Evolutionary conservation across 1,140 invertebrate genomes (phyloP).

Genomic region (Ptiloglossa arizonensis): DNA sequence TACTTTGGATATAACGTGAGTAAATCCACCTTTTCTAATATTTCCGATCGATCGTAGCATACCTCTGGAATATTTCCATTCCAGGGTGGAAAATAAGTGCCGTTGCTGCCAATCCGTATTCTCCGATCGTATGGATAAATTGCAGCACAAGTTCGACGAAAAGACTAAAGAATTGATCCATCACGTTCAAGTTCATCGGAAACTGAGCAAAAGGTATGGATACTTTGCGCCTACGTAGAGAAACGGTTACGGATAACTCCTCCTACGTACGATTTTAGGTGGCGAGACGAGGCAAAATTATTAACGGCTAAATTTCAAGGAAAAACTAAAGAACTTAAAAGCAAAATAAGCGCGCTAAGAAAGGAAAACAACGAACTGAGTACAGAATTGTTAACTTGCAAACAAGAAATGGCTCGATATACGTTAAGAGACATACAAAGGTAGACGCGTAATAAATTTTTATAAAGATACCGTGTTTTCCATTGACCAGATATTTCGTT

Average conservation of each 20-base stretch:
- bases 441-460: slow-evolving; percentile 45
- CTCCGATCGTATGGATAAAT: slow-evolving; percentile 68
- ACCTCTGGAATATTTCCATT: slow-evolving; percentile 17
- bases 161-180: slow-evolving; percentile 77
- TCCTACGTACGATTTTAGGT: slow-evolving; percentile 68
- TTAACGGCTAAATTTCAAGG: slow-evolving; percentile 84
- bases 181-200: slow-evolving; percentile 79
- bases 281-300: slow-evolving; percentile 85
- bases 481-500: slow-evolving; percentile 39
- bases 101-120: slow-evolving; percentile 47
- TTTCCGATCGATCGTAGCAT: background rate
- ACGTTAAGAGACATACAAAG: slow-evolving; percentile 71
- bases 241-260: slow-evolving; percentile 1
- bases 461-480: background rate
- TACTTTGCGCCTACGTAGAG: slow-evolving; percentile 10
- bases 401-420: slow-evolving; percentile 77
- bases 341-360: slow-evolving; percentile 73
- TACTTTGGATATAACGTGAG: slow-evolving; percentile 50
- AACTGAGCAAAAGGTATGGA: slow-evolving; percentile 77
- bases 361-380: slow-evolving; percentile 83
- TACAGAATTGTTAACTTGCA: slow-evolving; percentile 80
- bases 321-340: slow-evolving; percentile 79
- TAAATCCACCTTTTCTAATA: slow-evolving; percentile 14
- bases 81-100: slow-evolving; percentile 51
- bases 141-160: slow-evolving; percentile 76